These are phyloP conservation scores for Cactoblastis cactorum DNA, from an alignment of 2,888 invertebrate species.

Conservation along the genomic window DNA sequence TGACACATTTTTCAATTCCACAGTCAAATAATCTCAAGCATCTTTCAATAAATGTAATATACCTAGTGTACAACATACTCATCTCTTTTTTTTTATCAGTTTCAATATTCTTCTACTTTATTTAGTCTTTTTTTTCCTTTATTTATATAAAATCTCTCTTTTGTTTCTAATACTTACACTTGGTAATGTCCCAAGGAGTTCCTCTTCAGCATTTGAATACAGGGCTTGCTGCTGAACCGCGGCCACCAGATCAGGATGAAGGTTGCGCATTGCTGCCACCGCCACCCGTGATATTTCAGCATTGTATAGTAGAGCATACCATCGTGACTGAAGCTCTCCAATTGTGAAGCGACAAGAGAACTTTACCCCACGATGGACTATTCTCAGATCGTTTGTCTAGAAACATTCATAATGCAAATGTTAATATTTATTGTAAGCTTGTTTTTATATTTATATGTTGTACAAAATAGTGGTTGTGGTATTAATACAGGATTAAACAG, in stretches of 20 bases:
- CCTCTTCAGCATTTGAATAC: conserved; percentile 94
- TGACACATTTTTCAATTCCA: too few species aligned
- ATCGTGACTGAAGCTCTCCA: conserved; percentile 95
- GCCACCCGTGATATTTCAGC: conserved; percentile 95
- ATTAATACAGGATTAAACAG: too few species aligned
- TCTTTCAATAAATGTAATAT: too few species aligned
- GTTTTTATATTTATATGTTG: background rate
- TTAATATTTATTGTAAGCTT: background rate
- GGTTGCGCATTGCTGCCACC: conserved; percentile 94
- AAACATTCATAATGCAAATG: too few species aligned
- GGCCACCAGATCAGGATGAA: conserved; percentile 94
- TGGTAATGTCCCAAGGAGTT: conserved; percentile 87
- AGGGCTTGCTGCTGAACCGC: conserved; percentile 93
- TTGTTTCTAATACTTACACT: conserved; percentile 77
- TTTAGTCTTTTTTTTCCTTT: too few species aligned
- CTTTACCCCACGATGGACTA: conserved; percentile 94
- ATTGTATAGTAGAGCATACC: conserved; percentile 97
- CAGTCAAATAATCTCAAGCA: too few species aligned
- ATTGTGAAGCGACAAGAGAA: conserved; percentile 97
- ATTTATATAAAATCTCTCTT: background rate
- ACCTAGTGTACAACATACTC: too few species aligned
- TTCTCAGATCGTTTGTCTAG: conserved; percentile 87
- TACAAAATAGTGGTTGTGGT: too few species aligned
- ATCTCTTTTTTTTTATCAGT: too few species aligned
- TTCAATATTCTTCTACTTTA: too few species aligned